A percentile compares a stretch with the other conserved stretches of the same genome.
phyloP scores from a whole-genome alignment of 2,113 vertebrate genomes.

The Pterophyllum scalare region DNA sequence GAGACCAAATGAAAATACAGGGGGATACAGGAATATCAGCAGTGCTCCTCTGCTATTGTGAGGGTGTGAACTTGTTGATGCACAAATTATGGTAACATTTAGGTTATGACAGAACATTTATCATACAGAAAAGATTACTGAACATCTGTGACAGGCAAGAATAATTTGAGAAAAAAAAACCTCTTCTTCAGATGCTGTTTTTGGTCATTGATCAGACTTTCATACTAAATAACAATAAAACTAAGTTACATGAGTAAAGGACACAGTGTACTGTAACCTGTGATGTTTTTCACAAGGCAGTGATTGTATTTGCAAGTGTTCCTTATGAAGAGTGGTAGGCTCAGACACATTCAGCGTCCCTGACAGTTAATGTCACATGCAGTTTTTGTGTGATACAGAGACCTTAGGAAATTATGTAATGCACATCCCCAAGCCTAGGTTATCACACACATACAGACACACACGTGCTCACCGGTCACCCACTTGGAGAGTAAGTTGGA shows the following conservation, averaged over 20 bases:
- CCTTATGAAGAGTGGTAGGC: not conserved
- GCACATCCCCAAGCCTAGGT: constrained; percentile 10
- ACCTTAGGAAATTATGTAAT: constrained; percentile 42
- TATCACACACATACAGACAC: constrained; percentile 32
- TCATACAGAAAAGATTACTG: not conserved
- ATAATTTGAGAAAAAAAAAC: no score
- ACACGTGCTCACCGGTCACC: constrained; percentile 16
- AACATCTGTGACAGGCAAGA: not conserved
- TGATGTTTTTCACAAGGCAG: no score
- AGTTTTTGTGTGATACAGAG: constrained; percentile 1
- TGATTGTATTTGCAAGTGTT: not conserved
- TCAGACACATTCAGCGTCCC: not conserved
- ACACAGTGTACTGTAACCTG: no score
- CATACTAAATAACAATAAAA: not conserved
- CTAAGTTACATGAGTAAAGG: not conserved
- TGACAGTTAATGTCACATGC: not conserved
- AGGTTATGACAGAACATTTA: not conserved
- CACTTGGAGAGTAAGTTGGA: constrained; percentile 48
- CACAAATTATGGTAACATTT: not conserved
- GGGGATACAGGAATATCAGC: not conserved
- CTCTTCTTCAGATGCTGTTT: no score
- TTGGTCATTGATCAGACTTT: no score
- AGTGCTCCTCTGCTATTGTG: not conserved
- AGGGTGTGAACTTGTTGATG: not conserved
- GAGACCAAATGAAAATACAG: constrained; percentile 49